phyloP scores from a whole-genome alignment of 92 coral and sea anemone species.

The Micromussa lordhowensis region DNA sequence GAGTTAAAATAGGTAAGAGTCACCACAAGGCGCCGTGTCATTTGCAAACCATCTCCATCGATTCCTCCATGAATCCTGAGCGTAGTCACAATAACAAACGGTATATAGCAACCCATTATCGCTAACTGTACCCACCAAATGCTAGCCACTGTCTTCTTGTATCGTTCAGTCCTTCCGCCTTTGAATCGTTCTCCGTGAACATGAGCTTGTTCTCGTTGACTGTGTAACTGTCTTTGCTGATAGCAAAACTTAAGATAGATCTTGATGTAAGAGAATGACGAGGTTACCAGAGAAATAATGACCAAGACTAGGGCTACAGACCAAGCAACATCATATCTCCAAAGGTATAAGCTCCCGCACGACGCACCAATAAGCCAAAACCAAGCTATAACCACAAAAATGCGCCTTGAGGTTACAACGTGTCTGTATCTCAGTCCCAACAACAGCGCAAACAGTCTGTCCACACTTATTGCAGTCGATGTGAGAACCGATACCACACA shows the following conservation, averaged over 20 bases:
- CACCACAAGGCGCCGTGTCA: neutral
- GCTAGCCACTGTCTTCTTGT: neutral
- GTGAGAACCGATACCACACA: constrained; percentile 2
- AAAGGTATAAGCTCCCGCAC: neutral
- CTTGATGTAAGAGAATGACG: neutral
- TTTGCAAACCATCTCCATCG: neutral
- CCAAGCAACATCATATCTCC: neutral
- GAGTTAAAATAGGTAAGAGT: neutral
- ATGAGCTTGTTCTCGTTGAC: neutral
- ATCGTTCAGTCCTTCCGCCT: neutral
- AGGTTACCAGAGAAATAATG: neutral
- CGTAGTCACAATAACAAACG: neutral
- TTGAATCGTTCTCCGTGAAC: neutral
- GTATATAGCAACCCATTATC: neutral
- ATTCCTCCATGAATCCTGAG: constrained; percentile 2
- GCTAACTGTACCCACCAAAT: neutral
- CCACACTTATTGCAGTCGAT: constrained; percentile 12
- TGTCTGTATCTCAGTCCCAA: constrained; percentile 10
- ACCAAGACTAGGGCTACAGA: neutral
- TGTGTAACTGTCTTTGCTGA: neutral
- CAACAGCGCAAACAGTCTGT: constrained; percentile 23
- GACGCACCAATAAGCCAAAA: constrained; percentile 3
- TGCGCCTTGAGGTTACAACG: neutral
- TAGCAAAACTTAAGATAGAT: neutral
- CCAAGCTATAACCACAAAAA: neutral